These are phyloP conservation scores for Orchestes rusci DNA, from an alignment of 2,888 invertebrate species.

Conservation along the genomic window DNA sequence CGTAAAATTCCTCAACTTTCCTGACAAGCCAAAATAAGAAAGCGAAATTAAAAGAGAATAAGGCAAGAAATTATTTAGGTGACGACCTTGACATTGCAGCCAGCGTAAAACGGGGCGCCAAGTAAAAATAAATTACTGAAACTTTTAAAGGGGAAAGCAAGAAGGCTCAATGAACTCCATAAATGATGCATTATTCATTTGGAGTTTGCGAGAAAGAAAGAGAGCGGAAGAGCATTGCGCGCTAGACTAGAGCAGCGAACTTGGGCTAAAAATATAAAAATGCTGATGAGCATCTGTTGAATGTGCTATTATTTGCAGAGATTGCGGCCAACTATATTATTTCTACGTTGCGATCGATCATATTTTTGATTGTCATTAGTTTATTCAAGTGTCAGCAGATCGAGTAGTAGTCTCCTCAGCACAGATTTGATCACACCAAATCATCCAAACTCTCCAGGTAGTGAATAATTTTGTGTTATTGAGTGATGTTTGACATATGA, in stretches of 20 bases:
- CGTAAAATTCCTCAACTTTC: too few species aligned
- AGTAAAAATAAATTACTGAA: conserved; percentile 33
- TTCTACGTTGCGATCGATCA: too few species aligned
- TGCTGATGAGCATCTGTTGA: conserved; percentile 44
- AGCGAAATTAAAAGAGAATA: conserved; percentile 22
- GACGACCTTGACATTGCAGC: conserved; percentile 29
- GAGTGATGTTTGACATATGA: too few species aligned
- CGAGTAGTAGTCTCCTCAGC: too few species aligned
- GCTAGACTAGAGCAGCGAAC: conserved; percentile 34
- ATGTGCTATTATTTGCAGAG: conserved; percentile 33
- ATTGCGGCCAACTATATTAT: too few species aligned
- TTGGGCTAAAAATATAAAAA: conserved; percentile 45
- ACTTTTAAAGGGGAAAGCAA: conserved; percentile 31
- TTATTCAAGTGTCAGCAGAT: too few species aligned
- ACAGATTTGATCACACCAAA: too few species aligned
- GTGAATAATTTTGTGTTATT: too few species aligned
- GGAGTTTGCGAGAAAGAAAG: conserved; percentile 33
- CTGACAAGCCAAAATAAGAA: too few species aligned
- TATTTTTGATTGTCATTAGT: too few species aligned
- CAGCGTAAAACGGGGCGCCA: conserved; percentile 28
- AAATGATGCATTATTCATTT: conserved; percentile 40
- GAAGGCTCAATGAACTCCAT: conserved; percentile 34
- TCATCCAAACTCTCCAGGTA: too few species aligned
- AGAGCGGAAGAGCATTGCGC: too few species aligned
- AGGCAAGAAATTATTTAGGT: conserved; percentile 23